Evolutionary conservation across 2,888 invertebrate genomes (phyloP), one percentile per base, ranked within the genome.

Genomic region (Athalia rosae): DNA sequence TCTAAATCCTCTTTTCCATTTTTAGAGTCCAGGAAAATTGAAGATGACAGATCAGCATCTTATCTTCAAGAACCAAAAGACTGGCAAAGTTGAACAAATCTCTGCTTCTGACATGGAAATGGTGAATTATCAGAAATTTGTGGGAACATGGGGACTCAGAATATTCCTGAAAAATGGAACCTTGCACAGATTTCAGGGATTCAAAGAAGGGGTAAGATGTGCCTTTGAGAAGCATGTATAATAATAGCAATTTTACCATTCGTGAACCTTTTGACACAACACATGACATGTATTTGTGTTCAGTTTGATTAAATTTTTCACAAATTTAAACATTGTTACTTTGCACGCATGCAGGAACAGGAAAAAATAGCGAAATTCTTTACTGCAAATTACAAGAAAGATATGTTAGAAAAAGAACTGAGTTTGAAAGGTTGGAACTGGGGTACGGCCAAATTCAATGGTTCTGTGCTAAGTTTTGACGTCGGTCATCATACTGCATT

Each of bases 391-490:
- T 99, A 98, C 89, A 92, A 94, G 47, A 95, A 95, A 83, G 95
- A 96, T 78, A 94, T 99, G 94, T 91, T 97, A 66, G 97, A 97
- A 85, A 97, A 96, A 85, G 99, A 99, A 86, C 90, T 98, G 76
- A 96, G 98, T 81, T 92, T 99, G 0, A 98, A 98, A 89, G 99
- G 99, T 0, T 99, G 99, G 99, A 99, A 99, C 90, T 99, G 99
- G 98, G 99, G 99, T 47, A 96, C 96, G 0, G 97, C 98, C 0
- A 96, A 96, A 84, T 99, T 99, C 88, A 94, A 94, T 84, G 99
- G 97, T 3, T 95, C 96, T 0, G 94, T 96, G 0, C 90, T 97
- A 0, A 95, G 95, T 86, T 97, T 96, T 87, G 97, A 97, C 88
- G 94, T 97, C 61, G 96, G 95, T 3, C 92, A 93, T 48, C 93